Base-by-base conservation (phyloP, 2,797 vertebrate genomes). In the Sebastes oblongus region DNA sequence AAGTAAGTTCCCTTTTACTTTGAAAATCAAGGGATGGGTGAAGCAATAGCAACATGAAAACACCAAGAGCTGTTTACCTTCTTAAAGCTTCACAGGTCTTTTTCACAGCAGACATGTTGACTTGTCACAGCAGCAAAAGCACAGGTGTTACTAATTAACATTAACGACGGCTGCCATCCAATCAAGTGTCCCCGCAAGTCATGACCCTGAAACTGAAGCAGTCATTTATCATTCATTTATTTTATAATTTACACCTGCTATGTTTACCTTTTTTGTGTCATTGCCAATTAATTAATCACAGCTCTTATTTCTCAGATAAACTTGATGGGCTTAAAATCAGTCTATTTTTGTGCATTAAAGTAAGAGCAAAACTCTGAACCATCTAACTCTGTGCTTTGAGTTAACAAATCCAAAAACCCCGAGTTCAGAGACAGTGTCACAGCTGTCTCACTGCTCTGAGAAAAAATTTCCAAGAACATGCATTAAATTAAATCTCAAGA, bases 361-460 rank as follows among this genome's bases (percentile, higher is more conserved):
- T 59, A 1, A 13, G 54, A 34, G 20, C 30, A 7, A 34, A 9
- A 25, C 64, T 20, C 6, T 39, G 12, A 62, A 32, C 10, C 34
- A 5, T 0, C 64, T 7, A 13, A 22, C 62, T 8, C 12, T 30
- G 46, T 24, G 66, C 46, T 30, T 24, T 12, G 6, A 72, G 24
- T 36, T 61, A 34, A 52, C 32, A 12, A 30, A 55, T 20, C 32
- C 42, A 25, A 39, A 55, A 62, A 10, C 2, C 3, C 27, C 25
- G 54, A 56, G 60, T 75, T 79, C 55, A 62, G 32, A 72, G 46
- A 80, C 56, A 5, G 62, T 55, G 71, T 54, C 75, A 36, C 67
- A 64, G 81, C 75, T 36, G 76, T 29, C n/a, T 34, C 13, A 1
- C 25, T 58, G n/a, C 66, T 29, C 68, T 2, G 39, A 67, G 32